Evolutionary conservation across 2,113 vertebrate species (phyloP).

Genomic region (Myotis brandtii): DNA sequence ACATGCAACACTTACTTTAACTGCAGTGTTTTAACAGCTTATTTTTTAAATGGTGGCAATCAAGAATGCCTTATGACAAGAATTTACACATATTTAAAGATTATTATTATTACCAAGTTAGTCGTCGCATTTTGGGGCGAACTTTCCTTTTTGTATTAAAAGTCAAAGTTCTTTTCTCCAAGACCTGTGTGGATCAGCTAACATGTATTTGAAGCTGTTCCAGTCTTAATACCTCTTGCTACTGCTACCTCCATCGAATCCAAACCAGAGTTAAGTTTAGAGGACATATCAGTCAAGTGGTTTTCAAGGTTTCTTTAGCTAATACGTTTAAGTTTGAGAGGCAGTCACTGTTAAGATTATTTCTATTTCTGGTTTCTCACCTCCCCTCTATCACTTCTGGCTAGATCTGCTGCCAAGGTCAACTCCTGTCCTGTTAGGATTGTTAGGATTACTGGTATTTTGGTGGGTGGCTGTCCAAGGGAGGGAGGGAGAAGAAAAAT

Average conservation of each 20-base stretch:
- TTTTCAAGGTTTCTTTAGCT: not conserved
- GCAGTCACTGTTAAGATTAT: not conserved
- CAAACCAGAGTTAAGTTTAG: not conserved
- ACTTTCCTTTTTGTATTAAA: constrained; percentile 7
- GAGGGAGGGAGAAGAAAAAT: not conserved
- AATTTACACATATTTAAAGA: constrained; percentile 23
- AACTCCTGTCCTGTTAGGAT: not conserved
- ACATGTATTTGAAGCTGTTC: not conserved
- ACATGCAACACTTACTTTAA: not conserved
- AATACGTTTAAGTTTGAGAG: not conserved
- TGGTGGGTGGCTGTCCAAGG: not conserved
- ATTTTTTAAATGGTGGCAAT: constrained; percentile 33
- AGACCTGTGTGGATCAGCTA: not conserved
- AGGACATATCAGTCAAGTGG: not conserved
- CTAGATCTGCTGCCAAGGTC: not conserved
- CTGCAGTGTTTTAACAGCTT: not conserved
- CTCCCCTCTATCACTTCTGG: not conserved
- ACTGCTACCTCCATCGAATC: not conserved
- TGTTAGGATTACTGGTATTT: not conserved
- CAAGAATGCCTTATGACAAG: not conserved
- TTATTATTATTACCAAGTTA: not conserved
- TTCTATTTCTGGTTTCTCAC: not conserved
- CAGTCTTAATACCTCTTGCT: not conserved
- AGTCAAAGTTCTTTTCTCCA: constrained; percentile 3
- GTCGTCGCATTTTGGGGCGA: not conserved